Evolutionary conservation across 2,113 vertebrate species (phyloP), one percentile per base, ranked within the genome.

Genomic region (Dipodomys stephensi): DNA sequence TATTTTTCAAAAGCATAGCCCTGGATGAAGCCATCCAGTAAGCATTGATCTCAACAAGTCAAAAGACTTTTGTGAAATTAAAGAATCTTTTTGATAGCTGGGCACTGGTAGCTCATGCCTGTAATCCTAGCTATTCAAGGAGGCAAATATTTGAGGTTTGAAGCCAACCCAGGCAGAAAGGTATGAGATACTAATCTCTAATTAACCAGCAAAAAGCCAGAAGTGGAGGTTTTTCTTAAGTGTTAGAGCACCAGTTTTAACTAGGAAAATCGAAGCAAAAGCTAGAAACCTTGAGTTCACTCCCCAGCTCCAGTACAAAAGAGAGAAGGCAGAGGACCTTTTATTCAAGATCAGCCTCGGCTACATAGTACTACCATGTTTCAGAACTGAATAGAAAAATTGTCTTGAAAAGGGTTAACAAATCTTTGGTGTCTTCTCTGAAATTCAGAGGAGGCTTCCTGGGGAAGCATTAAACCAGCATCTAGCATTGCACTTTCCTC

Each of bases 1-100:
- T 64, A 57, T 46, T 94, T 73, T 85, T 28, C 22, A 64, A 83
- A 95, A 93, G 19, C 90, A 35, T 18, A 83, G 20, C 28, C 44
- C 16, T 12, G 20, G 39, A 32, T 39, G 7, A 89, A 94, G n/a
- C 53, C 25, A 28, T 8, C 32, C 22, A 20, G 68, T 83, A 88
- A 89, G 72, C 27, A 67, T 80, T 53, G 77, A 30, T 27, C 15
- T 83, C 27, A 72, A 83, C 35, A 73, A 57, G 11, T 35, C 83
- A 93, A 44, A 27, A 53, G 25, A 4, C 27, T 88, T 18, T 57
- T 65, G 53, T 64, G 30, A 60, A 64, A 83, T 68, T 62, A 62
- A 22, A 62, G 30, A 74, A 65, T 46, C 19, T 85, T 78, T 80
- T 57, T 2, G 10, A 57, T 57, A 57, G 49, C 53, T 57, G 15